phyloP scores from a whole-genome alignment of 2,113 vertebrate genomes.

The Leptobrachium ailaonicum region DNA sequence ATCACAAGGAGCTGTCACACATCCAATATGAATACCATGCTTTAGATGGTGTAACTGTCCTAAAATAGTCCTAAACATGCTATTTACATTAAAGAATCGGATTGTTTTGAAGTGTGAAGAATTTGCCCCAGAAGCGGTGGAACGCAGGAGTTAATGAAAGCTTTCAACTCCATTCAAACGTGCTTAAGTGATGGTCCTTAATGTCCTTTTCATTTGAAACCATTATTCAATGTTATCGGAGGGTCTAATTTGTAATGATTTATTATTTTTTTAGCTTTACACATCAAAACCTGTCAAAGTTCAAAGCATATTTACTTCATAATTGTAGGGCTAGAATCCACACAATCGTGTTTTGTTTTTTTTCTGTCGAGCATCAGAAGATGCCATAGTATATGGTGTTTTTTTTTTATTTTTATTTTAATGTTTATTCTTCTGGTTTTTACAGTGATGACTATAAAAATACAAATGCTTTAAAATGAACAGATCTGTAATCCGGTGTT shows the following conservation, averaged over 20 bases:
- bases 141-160: constrained; percentile 30
- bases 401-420: no score
- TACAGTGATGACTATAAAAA: no score
- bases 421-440: no score
- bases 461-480: no score
- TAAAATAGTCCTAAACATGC: background rate
- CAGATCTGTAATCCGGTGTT: no score
- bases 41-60: constrained; percentile 36
- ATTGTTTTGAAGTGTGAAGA: constrained; percentile 40
- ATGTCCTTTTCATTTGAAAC: constrained; percentile 8
- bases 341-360: no score
- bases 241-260: constrained; percentile 43
- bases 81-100: constrained; percentile 47
- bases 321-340: constrained; percentile 12
- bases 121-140: constrained; percentile 29
- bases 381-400: background rate
- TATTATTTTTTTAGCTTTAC: constrained; percentile 43
- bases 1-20: constrained; percentile 39
- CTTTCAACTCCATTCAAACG: constrained; percentile 24
- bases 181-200: constrained; percentile 31
- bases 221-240: background rate
- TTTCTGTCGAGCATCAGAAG: no score
- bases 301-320: constrained; percentile 44
- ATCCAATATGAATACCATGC: constrained; percentile 19
- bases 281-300: constrained; percentile 28